Conservation (phyloP, 2,888 invertebrate genomes). For the Hirtodrosophila histrioides region DNA sequence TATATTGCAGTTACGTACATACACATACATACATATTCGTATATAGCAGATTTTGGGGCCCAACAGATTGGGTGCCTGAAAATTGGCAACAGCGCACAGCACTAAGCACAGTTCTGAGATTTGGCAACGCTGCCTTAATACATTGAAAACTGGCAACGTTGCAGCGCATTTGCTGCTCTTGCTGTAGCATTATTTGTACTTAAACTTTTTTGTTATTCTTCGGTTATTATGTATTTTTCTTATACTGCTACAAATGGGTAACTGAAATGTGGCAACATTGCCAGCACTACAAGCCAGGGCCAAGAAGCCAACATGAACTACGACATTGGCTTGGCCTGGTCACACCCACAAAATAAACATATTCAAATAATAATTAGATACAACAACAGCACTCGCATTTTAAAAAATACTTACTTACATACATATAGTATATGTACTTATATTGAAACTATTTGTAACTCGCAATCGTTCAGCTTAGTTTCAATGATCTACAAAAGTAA, state of each 20-base stretch:
- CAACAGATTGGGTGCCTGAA: background rate
- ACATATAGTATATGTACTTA: constrained; percentile 7
- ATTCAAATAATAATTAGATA: constrained; percentile 7
- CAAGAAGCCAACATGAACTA: constrained; percentile 13
- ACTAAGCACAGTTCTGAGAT: constrained; percentile 15
- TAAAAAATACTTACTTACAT: constrained; percentile 18
- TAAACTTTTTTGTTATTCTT: too few species aligned
- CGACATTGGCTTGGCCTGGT: constrained; percentile 19
- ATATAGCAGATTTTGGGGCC: background rate
- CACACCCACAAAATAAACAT: constrained; percentile 14
- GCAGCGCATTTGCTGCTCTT: constrained; percentile 2
- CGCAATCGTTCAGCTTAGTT: constrained; percentile 37
- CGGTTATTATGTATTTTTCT: too few species aligned
- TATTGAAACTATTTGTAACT: constrained; percentile 30
- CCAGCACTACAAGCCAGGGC: background rate
- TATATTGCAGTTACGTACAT: too few species aligned
- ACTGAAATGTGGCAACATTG: constrained; percentile 56
- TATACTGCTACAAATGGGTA: constrained; percentile 38
- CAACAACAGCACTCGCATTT: constrained; percentile 72
- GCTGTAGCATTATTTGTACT: background rate
- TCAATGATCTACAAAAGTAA: constrained; percentile 30
- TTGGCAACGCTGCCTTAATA: constrained; percentile 14
- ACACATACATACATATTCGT: too few species aligned
- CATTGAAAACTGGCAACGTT: constrained; percentile 21
- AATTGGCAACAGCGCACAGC: constrained; percentile 33